These are phyloP conservation scores for Wiebesia pumilae DNA, from an alignment of 1,140 invertebrate genomes.

Conservation along the genomic window DNA sequence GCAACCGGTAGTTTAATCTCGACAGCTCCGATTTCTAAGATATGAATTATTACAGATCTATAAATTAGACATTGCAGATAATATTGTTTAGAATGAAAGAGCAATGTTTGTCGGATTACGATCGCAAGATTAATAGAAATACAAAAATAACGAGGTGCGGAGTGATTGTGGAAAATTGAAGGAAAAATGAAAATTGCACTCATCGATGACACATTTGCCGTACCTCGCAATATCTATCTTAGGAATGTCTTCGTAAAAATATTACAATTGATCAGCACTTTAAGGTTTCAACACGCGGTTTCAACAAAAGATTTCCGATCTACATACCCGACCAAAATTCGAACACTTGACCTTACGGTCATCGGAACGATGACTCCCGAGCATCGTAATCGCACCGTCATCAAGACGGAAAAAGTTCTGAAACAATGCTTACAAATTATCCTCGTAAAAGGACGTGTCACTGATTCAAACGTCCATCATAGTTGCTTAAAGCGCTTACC, in stretches of 20 bases:
- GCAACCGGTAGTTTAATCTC: background rate
- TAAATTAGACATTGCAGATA: background rate
- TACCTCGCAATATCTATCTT: background rate
- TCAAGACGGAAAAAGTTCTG: background rate
- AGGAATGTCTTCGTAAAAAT: background rate
- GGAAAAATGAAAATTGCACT: background rate
- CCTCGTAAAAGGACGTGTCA: background rate
- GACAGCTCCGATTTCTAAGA: background rate
- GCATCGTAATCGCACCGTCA: constrained; percentile 9
- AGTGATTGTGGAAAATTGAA: background rate
- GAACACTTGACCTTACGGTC: background rate
- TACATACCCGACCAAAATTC: constrained; percentile 15
- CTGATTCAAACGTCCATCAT: background rate
- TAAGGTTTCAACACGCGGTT: background rate
- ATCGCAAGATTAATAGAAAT: no score
- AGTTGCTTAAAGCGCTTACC: background rate
- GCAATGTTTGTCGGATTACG: no score
- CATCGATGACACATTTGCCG: background rate
- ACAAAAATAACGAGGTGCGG: no score
- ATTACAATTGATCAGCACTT: constrained; percentile 6
- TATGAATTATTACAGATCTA: background rate
- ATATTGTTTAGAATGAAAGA: no score
- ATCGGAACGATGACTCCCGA: background rate
- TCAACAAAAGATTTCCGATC: constrained; percentile 3
- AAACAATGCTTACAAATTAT: background rate